phyloP scores from a whole-genome alignment of 2,888 invertebrate species.

The Metacarcinus magister region DNA sequence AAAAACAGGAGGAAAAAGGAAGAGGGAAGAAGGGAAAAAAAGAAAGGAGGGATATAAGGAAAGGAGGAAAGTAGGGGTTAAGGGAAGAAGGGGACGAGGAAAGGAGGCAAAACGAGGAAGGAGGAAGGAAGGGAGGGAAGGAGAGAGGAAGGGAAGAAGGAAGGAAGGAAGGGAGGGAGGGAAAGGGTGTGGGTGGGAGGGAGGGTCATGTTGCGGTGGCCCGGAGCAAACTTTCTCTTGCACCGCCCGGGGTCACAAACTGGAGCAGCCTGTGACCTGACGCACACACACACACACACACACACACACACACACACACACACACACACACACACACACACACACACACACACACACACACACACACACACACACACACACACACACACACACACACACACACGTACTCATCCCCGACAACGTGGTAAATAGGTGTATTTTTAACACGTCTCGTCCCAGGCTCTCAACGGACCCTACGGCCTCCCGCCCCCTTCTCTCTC shows the following conservation, averaged over 20 bases:
- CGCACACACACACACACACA: neutral
- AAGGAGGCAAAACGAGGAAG: neutral
- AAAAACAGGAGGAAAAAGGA: neutral
- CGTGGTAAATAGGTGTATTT: neutral
- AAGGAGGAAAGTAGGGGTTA: neutral
- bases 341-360: conserved; percentile 14
- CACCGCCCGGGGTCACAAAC: neutral
- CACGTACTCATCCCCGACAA: neutral
- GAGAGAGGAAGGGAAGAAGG: neutral
- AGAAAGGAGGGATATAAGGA: neutral
- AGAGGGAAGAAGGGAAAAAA: neutral
- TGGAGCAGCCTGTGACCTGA: conserved; percentile 19
- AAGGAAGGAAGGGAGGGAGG: neutral
- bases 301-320: conserved; percentile 26
- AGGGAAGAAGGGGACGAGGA: neutral
- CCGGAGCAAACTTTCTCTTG: neutral
- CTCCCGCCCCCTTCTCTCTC: conserved; percentile 18
- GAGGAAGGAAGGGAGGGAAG: neutral
- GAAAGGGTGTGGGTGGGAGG: neutral
- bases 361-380: conserved; percentile 26
- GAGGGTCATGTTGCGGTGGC: conserved; percentile 1
- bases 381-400: conserved; percentile 10
- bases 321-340: neutral
- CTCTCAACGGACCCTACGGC: neutral
- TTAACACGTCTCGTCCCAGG: neutral